These are phyloP conservation scores for Hyperoplus immaculatus DNA, from an alignment of 2,797 vertebrate species.

Conservation along the genomic window DNA sequence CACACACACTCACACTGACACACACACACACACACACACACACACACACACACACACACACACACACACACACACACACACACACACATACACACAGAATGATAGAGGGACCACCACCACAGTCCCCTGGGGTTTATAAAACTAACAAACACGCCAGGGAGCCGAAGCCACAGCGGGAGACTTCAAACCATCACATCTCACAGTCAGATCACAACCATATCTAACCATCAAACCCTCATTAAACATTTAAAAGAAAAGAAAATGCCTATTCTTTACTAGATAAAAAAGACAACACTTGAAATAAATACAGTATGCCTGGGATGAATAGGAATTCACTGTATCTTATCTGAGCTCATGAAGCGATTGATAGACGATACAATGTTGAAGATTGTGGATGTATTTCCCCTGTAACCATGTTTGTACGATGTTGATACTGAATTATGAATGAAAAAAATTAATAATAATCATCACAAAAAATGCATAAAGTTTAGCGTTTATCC, in stretches of 20 bases:
- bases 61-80: conserved; percentile 25
- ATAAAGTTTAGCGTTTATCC: too few relatives aligned
- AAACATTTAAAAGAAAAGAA: conserved; percentile 47
- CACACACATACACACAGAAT: conserved; percentile 21
- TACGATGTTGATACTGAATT: too few relatives aligned
- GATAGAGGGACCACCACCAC: conserved; percentile 20
- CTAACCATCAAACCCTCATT: conserved; percentile 43
- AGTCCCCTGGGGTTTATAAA: conserved; percentile 28
- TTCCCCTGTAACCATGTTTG: too few relatives aligned
- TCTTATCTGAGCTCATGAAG: too few relatives aligned
- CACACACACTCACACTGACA: conserved; percentile 7
- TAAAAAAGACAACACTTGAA: background rate
- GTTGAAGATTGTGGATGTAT: too few relatives aligned
- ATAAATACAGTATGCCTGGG: background rate
- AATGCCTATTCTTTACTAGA: conserved; percentile 10
- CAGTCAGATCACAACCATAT: conserved; percentile 23
- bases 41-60: conserved; percentile 13
- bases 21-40: background rate
- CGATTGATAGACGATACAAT: too few relatives aligned
- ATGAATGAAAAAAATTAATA: too few relatives aligned
- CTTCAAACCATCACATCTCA: conserved; percentile 48
- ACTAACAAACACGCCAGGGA: conserved; percentile 62
- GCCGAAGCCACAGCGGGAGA: conserved; percentile 43
- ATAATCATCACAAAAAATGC: too few relatives aligned
- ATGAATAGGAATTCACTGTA: too few relatives aligned